Evolutionary conservation across 2,797 vertebrate genomes (phyloP).

Genomic region (Paedocypris micromegethes): DNA sequence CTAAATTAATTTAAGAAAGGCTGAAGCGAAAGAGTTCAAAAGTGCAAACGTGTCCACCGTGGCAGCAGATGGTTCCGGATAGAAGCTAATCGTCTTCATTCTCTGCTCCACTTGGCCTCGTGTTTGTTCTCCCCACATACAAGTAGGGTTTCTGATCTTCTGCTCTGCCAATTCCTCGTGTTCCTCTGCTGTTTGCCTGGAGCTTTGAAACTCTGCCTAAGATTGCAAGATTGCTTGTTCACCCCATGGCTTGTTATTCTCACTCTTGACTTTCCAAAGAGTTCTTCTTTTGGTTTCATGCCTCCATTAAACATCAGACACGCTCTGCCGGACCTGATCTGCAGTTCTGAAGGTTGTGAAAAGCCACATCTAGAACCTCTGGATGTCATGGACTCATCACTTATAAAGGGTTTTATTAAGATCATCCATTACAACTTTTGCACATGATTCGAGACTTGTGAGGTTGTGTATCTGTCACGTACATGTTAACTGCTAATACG

Average conservation of each 20-base stretch:
- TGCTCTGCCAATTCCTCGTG: conserved; percentile 16
- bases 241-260: conserved; percentile 24
- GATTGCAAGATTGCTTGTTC: conserved; percentile 11
- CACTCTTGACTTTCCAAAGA: background rate
- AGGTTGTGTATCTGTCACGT: too few species aligned
- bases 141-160: conserved; percentile 28
- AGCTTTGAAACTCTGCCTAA: conserved; percentile 9
- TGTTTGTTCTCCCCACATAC: conserved; percentile 38
- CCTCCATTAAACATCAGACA: conserved; percentile 13
- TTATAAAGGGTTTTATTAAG: too few species aligned
- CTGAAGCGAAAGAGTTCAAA: background rate
- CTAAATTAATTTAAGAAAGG: conserved; percentile 30
- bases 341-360: conserved; percentile 7
- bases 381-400: too few species aligned
- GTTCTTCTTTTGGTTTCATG: conserved; percentile 22
- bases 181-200: conserved; percentile 5
- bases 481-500: too few species aligned
- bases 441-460: too few species aligned
- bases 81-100: conserved; percentile 61
- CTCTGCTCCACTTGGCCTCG: conserved; percentile 53
- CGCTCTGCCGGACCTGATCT: conserved; percentile 10
- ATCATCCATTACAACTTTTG: too few species aligned
- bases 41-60: conserved; percentile 43
- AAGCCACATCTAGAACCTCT: conserved; percentile 19
- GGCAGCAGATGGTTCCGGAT: conserved; percentile 57